Percentiles rank a stretch among this genome's conserved stretches.
phyloP scores from a whole-genome alignment of 2,113 vertebrate species.

The Gracilinanus agilis region DNA sequence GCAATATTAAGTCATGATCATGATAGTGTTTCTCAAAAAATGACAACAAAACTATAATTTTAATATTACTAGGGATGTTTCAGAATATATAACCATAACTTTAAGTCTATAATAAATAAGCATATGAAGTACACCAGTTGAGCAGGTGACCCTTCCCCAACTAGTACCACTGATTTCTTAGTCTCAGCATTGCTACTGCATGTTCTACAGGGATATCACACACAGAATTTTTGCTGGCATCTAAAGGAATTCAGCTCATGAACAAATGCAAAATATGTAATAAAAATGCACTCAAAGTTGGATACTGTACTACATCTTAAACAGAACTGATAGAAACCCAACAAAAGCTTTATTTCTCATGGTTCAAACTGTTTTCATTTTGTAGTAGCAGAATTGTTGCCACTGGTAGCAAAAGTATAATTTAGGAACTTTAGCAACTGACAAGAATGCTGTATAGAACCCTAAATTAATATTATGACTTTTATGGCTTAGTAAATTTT shows the following conservation, averaged over 20 bases:
- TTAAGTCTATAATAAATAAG: conserved; percentile 26
- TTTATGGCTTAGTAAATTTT: not conserved
- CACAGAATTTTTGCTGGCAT: not conserved
- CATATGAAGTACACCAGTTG: not conserved
- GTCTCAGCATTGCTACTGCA: not conserved
- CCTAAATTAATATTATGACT: not conserved
- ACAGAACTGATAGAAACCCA: conserved; percentile 34
- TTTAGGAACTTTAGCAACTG: conserved; percentile 31
- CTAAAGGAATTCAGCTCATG: not conserved
- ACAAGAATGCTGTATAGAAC: conserved; percentile 5
- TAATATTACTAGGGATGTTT: conserved; percentile 50
- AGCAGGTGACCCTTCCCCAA: not conserved
- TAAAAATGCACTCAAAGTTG: not conserved
- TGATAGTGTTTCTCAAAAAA: conserved; percentile 61
- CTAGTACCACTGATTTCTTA: not conserved
- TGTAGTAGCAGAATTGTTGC: conserved; percentile 22
- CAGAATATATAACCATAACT: conserved; percentile 29
- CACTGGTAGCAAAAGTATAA: not conserved
- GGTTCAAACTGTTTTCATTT: not conserved
- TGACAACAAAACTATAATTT: conserved; percentile 63
- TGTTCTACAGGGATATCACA: not conserved
- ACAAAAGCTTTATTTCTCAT: conserved; percentile 5
- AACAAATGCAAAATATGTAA: conserved; percentile 10
- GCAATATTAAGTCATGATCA: conserved; percentile 61
- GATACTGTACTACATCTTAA: not conserved